Evolutionary conservation across 2,113 vertebrate genomes (phyloP).

Genomic region (Callipepla squamata): DNA sequence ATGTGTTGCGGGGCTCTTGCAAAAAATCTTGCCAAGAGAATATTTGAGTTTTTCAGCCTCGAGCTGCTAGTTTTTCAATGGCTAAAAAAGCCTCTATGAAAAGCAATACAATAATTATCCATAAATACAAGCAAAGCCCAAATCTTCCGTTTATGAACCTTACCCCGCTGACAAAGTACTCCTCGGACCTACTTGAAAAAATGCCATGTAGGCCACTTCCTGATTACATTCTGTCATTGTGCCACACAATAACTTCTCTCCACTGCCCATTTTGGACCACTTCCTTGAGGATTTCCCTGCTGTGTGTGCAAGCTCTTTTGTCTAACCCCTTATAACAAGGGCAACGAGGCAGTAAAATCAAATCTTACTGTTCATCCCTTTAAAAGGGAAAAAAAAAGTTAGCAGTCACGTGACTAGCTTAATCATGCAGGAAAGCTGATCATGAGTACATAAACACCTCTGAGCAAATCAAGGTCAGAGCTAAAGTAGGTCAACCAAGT

Average conservation of each 20-base stretch:
- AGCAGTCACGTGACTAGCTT: conserved; percentile 28
- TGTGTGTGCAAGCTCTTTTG: not conserved
- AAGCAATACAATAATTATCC: conserved; percentile 58
- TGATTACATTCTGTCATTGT: conserved; percentile 66
- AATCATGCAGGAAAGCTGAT: conserved; percentile 73
- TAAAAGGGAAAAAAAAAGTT: not conserved
- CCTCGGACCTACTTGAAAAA: conserved; percentile 75
- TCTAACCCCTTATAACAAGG: not conserved
- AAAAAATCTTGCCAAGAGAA: conserved; percentile 42
- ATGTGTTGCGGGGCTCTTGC: conserved; percentile 51
- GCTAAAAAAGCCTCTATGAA: conserved; percentile 48
- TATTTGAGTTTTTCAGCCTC: conserved; percentile 65
- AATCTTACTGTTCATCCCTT: not conserved
- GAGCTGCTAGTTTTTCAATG: conserved; percentile 49
- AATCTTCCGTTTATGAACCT: conserved; percentile 62
- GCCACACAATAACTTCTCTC: not conserved
- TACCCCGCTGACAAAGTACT: conserved; percentile 71
- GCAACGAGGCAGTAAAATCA: conserved; percentile 38
- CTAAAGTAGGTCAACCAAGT: conserved; percentile 73
- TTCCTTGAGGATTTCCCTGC: not conserved
- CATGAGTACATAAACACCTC: conserved; percentile 52
- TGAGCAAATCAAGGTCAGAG: conserved; percentile 78
- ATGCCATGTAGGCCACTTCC: conserved; percentile 72
- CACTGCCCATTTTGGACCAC: not conserved
- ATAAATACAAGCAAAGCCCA: conserved; percentile 55